phyloP scores from a whole-genome alignment of 2,888 invertebrate genomes.

The Cyaniris semiargus region DNA sequence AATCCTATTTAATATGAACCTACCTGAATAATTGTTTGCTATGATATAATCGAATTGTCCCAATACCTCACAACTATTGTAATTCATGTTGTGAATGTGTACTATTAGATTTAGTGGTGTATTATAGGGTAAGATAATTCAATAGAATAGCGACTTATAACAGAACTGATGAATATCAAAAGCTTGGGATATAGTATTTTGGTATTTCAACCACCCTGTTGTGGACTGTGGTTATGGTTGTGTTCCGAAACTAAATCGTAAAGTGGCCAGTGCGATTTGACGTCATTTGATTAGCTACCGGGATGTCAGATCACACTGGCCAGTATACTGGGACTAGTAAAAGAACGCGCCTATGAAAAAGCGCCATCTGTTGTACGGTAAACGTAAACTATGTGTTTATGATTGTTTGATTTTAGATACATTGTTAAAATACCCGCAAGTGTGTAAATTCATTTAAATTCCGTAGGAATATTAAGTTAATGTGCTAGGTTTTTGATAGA shows the following conservation, averaged over 20 bases:
- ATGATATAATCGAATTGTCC: constrained; percentile 26
- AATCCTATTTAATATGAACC: neutral
- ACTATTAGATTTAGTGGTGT: constrained; percentile 17
- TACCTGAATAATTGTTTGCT: constrained; percentile 29
- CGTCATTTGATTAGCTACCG: neutral
- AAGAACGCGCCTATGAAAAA: neutral
- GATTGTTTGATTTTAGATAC: neutral
- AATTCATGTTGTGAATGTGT: constrained; percentile 33
- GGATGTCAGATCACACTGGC: neutral
- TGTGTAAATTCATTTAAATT: neutral
- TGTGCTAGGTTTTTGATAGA: constrained; percentile 1
- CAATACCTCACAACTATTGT: constrained; percentile 29
- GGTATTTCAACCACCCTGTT: neutral
- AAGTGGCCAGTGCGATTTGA: neutral
- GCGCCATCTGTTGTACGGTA: neutral
- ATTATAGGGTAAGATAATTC: constrained; percentile 15
- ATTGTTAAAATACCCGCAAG: neutral
- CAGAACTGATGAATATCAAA: neutral
- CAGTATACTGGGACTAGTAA: too few species aligned
- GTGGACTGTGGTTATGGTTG: neutral
- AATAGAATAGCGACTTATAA: neutral
- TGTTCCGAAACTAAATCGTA: neutral
- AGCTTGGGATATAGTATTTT: neutral
- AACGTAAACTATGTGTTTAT: neutral
- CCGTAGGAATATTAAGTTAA: neutral